These are phyloP conservation scores for Platycheirus albimanus DNA, from an alignment of 2,888 invertebrate species.

Conservation along the genomic window DNA sequence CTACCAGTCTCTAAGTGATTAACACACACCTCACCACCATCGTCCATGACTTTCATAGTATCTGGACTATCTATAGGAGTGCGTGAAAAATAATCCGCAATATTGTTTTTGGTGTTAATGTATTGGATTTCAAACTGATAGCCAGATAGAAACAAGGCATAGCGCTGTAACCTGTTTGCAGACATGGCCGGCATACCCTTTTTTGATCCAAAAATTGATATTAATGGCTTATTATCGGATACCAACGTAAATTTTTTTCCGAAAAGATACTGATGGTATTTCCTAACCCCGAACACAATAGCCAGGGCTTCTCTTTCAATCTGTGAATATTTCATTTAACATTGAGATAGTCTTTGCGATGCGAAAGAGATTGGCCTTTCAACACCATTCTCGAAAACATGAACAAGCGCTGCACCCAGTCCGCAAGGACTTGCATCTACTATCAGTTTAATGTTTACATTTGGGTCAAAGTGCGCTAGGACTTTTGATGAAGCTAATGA, in stretches of 20 bases:
- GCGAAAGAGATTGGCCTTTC: constrained; percentile 79
- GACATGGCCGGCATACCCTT: constrained; percentile 73
- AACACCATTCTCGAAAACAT: constrained; percentile 71
- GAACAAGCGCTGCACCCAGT: neutral
- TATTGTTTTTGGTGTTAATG: constrained; percentile 60
- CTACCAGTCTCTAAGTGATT: neutral
- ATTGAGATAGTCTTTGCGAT: constrained; percentile 76
- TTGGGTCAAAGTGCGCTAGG: neutral
- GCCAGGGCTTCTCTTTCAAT: constrained; percentile 77
- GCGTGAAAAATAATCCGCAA: constrained; percentile 68
- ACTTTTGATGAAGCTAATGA: neutral
- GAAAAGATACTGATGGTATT: constrained; percentile 79
- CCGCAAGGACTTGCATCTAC: constrained; percentile 27
- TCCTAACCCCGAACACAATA: constrained; percentile 78
- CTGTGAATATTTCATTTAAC: constrained; percentile 76
- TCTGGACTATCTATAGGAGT: neutral
- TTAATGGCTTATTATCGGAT: constrained; percentile 79
- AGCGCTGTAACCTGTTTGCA: neutral
- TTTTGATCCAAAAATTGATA: constrained; percentile 76
- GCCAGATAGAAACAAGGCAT: constrained; percentile 36
- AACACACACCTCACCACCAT: neutral
- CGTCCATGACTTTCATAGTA: neutral
- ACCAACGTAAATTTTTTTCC: constrained; percentile 79
- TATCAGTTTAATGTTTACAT: neutral
- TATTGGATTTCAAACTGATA: constrained; percentile 68